Base-by-base conservation (phyloP, 1,140 invertebrate genomes). In the Orius insidiosus region DNA sequence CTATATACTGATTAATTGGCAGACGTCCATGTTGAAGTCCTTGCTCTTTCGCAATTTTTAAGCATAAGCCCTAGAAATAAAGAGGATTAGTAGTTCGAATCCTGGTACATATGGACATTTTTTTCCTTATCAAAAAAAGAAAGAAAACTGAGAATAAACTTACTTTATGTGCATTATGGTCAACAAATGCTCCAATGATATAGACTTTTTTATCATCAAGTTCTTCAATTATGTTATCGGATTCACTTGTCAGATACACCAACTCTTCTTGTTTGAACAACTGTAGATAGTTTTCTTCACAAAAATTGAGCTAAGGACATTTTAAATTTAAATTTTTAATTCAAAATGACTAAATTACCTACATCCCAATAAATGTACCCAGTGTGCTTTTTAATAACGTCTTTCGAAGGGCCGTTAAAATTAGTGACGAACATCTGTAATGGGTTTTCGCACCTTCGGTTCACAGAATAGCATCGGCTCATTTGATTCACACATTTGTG, bases 301-400 rank as follows among this genome's bases (percentile, higher is more conserved):
- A 34, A 44, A 54, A 53, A 42, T 57, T 36, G 1, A 51, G 47
- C 49, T 48, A 34, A 14, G 38, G 35, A 32, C 42, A 45, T 48
- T 39, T 42, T 51, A 37, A 37, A 49, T 39, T 47, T 16, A 50
- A 45, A 18, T 34, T 13, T 42, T 16, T 45, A 34, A 39, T 49
- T 13, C 13, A 34, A 31, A 9, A n/a, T 4, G 14, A 4, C 3
- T 36, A 15, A 36, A 31, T 55, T 32, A 60, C 72, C 60, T 64
- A 94, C 82, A 75, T 98, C 87, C 94, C 94, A 98, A 63, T 90
- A 79, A 60, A 80, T 73, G 65, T 83, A 94, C 43, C 89, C 87
- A 62, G 85, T 79, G 58, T 90, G 80, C 55, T 76, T 76, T 24
- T 74, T 66, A 56, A 77, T 76, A 57, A 75, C 76, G 58, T 71